Evolutionary conservation across 2,888 invertebrate species (phyloP).

Genomic region (Clivina fossor): DNA sequence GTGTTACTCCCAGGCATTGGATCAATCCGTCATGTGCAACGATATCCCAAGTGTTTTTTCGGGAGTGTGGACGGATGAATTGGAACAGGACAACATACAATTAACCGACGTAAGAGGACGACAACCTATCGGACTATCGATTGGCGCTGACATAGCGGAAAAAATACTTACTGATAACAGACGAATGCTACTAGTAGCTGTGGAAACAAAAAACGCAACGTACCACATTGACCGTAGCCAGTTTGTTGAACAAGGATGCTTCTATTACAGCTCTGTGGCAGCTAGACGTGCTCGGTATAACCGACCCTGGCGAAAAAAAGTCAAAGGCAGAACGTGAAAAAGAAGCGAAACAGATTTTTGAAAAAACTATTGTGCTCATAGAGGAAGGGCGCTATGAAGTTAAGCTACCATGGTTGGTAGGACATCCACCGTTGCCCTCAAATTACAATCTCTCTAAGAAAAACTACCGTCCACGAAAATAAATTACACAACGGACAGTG

Average conservation of each 20-base stretch:
- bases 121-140: constrained; percentile 6
- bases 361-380: constrained; percentile 41
- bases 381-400: constrained; percentile 45
- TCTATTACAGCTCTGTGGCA: constrained; percentile 44
- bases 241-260: constrained; percentile 28
- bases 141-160: constrained; percentile 15
- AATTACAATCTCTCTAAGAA: constrained; percentile 40
- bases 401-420: constrained; percentile 45
- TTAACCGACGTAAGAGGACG: constrained; percentile 17
- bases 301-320: constrained; percentile 41
- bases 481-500: constrained; percentile 38
- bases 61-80: constrained; percentile 11
- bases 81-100: constrained; percentile 1
- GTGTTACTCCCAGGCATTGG: constrained; percentile 3
- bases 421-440: constrained; percentile 42
- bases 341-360: constrained; percentile 41
- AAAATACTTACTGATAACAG: constrained; percentile 16
- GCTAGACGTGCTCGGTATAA: constrained; percentile 45
- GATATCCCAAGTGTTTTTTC: constrained; percentile 3
- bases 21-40: constrained; percentile 4
- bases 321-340: constrained; percentile 37
- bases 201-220: too few species aligned
- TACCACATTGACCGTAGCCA: too few species aligned
- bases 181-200: constrained; percentile 37
- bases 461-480: too few species aligned